A percentile compares a stretch with the other conserved stretches of the same genome.
These are phyloP conservation scores for Microtus oregoni DNA, from an alignment of 2,113 vertebrate species.

Conservation along the genomic window DNA sequence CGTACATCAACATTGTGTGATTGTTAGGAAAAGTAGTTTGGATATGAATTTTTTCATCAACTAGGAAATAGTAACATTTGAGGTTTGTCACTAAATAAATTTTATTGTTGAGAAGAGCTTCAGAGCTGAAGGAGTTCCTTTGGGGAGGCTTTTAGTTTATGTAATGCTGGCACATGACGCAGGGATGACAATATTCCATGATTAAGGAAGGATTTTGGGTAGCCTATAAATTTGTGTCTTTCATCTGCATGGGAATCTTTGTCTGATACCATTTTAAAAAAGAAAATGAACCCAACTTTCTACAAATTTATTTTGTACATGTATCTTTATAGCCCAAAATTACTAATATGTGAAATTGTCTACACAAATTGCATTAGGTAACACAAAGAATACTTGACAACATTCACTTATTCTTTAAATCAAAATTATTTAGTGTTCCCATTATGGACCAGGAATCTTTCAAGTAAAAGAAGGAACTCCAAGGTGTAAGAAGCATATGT, in stretches of 20 bases:
- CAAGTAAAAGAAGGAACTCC: background rate
- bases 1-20: background rate
- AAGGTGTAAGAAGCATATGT: background rate
- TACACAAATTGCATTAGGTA: background rate
- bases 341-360: background rate
- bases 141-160: background rate
- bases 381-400: background rate
- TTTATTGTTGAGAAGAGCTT: background rate
- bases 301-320: background rate
- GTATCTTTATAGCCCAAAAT: background rate
- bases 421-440: background rate
- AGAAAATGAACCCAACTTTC: background rate
- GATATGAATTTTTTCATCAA: background rate
- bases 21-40: background rate
- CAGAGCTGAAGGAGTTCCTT: background rate
- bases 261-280: background rate
- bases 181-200: background rate
- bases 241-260: background rate
- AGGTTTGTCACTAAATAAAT: background rate
- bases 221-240: background rate
- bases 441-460: background rate
- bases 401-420: background rate
- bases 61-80: conserved; percentile 24
- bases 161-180: background rate
- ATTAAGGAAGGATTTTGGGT: background rate